A percentile compares a stretch with the other conserved stretches of the same genome.
Evolutionary conservation across 1,140 invertebrate genomes (phyloP).

Genomic region (Babylonia areolata): DNA sequence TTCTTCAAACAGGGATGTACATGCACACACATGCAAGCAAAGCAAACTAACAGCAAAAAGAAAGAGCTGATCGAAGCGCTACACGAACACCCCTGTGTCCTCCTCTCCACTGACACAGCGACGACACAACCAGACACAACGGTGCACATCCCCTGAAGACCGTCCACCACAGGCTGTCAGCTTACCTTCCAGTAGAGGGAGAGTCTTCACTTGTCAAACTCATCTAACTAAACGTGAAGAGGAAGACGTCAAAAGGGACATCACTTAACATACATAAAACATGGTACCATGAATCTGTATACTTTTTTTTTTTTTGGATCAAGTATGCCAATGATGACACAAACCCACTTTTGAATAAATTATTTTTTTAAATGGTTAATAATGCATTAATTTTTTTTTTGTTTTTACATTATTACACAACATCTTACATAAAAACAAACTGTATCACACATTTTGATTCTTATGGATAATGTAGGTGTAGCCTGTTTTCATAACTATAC

Average conservation of each 20-base stretch:
- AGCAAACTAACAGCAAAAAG: not conserved
- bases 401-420: not conserved
- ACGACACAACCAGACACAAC: not conserved
- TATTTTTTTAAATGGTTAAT: no score
- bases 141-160: not conserved
- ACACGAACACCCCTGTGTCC: not conserved
- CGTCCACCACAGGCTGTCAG: not conserved
- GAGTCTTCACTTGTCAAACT: not conserved
- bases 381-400: no score
- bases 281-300: not conserved
- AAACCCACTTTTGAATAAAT: not conserved
- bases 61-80: not conserved
- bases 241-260: slow-evolving; percentile 1
- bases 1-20: slow-evolving; percentile 8
- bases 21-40: slow-evolving; percentile 5
- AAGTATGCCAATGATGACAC: not conserved
- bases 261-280: not conserved
- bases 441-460: not conserved
- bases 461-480: not conserved
- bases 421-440: not conserved
- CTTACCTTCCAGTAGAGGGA: not conserved
- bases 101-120: not conserved
- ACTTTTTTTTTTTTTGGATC: no score
- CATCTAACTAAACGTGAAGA: not conserved
- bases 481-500: not conserved